These are phyloP conservation scores for Cistogaster globosa DNA, from an alignment of 2,888 invertebrate genomes.

Conservation along the genomic window DNA sequence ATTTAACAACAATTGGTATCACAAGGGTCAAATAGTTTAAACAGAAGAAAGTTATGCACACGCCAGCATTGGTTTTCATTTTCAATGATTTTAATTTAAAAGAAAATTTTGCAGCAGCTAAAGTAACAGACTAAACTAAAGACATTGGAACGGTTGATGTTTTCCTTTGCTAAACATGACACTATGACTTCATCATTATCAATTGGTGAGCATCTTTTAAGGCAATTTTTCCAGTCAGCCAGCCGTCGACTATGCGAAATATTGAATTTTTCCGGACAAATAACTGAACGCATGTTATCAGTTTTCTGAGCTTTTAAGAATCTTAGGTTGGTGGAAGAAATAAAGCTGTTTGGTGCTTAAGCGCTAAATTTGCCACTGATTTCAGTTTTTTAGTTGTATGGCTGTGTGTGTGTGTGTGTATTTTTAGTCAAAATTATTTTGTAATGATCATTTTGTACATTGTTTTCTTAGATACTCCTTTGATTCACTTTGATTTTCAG, in stretches of 20 bases:
- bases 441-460: constrained; percentile 56
- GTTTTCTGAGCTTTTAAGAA: constrained; percentile 8
- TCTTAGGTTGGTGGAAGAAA: constrained; percentile 14
- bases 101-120: constrained; percentile 21
- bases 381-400: constrained; percentile 18
- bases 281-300: constrained; percentile 71
- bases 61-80: constrained; percentile 46
- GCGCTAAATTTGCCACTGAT: constrained; percentile 67
- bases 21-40: constrained; percentile 71
- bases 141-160: constrained; percentile 9
- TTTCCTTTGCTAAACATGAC: constrained; percentile 53
- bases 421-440: constrained; percentile 60
- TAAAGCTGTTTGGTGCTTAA: constrained; percentile 30
- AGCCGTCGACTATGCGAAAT: constrained; percentile 39
- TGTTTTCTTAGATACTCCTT: constrained; percentile 42
- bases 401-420: not conserved
- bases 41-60: constrained; percentile 71
- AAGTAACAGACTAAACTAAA: constrained; percentile 27
- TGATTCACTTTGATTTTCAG: constrained; percentile 64
- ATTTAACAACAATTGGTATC: constrained; percentile 58
- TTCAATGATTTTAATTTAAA: constrained; percentile 27
- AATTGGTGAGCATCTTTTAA: constrained; percentile 60
- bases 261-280: constrained; percentile 53
- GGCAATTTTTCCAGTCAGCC: constrained; percentile 52
- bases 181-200: constrained; percentile 69